Evolutionary conservation across 1,140 invertebrate species (phyloP), one percentile per base, ranked within the genome.

Genomic region (Sitobion miscanthi): DNA sequence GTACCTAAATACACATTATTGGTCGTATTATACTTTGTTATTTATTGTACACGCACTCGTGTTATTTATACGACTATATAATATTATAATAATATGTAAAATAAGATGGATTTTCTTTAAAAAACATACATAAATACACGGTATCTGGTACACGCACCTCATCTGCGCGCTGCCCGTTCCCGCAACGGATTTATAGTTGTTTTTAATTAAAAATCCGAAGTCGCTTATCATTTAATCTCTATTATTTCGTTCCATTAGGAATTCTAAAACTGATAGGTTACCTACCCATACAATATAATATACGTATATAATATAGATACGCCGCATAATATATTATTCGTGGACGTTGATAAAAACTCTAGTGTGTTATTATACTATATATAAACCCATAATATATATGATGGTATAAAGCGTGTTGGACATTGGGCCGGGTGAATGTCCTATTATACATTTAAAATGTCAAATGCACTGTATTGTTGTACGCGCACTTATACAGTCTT

Each of bases 401-500:
- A n/a, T 6, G n/a, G 30, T 77, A 42, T 42, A 77, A 77, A 77
- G n/a, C 49, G 49, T 17, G 4, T 77, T n/a, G 62, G 62, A 77
- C 62, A 77, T 35, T 6, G 62, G 4, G 14, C 20, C 62, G 30
- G n/a, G 62, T n/a, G 62, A 35, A n/a, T 77, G 62, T 77, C 30
- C 62, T 77, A n/a, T 69, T 69, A n/a, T 77, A 77, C n/a, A 77
- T n/a, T 77, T n/a, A n/a, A n/a, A 77, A 77, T 77, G 62, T 77
- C 62, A 77, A 77, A 69, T 17, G 62, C 14, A 77, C 62, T 77
- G n/a, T 35, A 35, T 77, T 77, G n/a, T 85, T 11, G 83, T 85
- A 25, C 30, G 9, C 30, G 9, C 17, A 83, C 35, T 35, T 83
- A 42, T 42, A 83, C 14, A n/a, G 62, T n/a, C 62, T 77, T 14